These are phyloP conservation scores for Sminthopsis crassicaudata DNA, from an alignment of 2,113 vertebrate species.

Conservation along the genomic window DNA sequence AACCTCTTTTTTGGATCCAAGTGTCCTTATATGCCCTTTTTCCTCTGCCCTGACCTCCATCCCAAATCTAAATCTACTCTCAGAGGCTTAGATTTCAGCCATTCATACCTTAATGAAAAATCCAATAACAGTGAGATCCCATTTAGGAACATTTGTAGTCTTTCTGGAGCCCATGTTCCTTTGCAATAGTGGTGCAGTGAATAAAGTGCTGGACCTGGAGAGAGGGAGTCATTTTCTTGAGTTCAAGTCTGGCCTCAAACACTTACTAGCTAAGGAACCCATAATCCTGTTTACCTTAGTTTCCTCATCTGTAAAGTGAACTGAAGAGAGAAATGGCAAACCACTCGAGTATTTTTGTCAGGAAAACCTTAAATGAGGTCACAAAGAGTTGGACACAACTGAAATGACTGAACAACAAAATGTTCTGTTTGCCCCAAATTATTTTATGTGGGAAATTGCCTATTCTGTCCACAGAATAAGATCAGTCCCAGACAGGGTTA, in stretches of 20 bases:
- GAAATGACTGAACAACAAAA: neutral
- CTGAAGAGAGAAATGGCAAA: neutral
- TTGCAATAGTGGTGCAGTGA: neutral
- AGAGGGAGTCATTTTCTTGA: neutral
- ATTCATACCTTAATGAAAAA: neutral
- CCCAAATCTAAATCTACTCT: neutral
- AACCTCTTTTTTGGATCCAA: neutral
- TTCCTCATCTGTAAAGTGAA: neutral
- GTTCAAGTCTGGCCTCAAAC: neutral
- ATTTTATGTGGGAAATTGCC: neutral
- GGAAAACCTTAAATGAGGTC: neutral
- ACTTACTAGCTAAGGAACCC: neutral
- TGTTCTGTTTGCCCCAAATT: neutral
- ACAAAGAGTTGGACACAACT: neutral
- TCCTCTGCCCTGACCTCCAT: neutral
- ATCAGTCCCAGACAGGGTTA: neutral
- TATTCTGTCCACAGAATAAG: neutral
- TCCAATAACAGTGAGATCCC: neutral
- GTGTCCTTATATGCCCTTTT: neutral
- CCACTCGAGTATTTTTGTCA: neutral
- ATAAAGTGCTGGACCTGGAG: neutral
- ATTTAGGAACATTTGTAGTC: neutral
- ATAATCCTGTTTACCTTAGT: neutral
- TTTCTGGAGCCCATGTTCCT: neutral
- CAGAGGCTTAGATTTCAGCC: neutral